phyloP scores from a whole-genome alignment of 2,888 invertebrate species.

The Caenorhabditis angaria region DNA sequence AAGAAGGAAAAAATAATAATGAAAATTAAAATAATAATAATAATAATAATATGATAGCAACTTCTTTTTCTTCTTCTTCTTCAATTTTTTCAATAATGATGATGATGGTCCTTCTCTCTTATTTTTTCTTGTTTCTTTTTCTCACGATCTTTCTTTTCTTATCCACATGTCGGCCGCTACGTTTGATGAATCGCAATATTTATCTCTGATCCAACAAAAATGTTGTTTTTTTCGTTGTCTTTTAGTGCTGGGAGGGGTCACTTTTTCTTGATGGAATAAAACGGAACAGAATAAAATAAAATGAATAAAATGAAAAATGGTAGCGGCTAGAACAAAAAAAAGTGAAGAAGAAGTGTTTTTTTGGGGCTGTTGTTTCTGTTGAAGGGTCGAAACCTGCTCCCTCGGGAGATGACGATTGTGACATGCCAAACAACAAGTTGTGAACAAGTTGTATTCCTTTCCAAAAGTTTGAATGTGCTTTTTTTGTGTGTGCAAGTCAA shows the following conservation, averaged over 20 bases:
- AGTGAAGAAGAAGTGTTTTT: conserved; percentile 12
- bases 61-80: no score
- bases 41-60: neutral
- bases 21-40: neutral
- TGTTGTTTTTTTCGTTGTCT: neutral
- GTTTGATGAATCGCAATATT: conserved; percentile 8
- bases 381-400: neutral
- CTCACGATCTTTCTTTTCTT: neutral
- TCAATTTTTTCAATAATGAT: conserved; percentile 20
- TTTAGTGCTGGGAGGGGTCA: no score
- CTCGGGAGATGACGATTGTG: neutral
- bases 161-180: neutral
- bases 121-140: neutral
- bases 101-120: conserved; percentile 9
- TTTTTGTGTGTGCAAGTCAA: neutral
- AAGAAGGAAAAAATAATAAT: neutral
- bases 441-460: neutral
- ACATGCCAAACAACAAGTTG: neutral
- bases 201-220: no score
- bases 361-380: conserved; percentile 4
- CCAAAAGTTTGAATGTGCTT: neutral
- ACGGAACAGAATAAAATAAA: no score
- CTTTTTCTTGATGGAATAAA: no score
- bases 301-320: no score
- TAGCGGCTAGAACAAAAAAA: neutral